Evolutionary conservation across 2,888 invertebrate genomes (phyloP).

Genomic region (Ptychoptera albimana): DNA sequence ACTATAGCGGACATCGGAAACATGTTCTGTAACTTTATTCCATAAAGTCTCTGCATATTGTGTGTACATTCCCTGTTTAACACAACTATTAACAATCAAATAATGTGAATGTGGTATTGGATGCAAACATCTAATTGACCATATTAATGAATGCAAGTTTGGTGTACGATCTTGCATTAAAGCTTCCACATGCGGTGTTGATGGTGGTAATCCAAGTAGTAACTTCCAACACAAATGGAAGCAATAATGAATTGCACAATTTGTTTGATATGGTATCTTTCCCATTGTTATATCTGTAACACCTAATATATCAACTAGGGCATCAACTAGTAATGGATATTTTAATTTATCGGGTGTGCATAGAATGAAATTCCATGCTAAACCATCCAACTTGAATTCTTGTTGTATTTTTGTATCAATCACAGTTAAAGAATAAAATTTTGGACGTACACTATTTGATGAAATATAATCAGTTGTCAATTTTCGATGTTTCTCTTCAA

Average conservation of each 20-base stretch:
- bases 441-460: conserved; percentile 57
- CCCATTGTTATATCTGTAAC: conserved; percentile 55
- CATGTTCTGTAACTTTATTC: conserved; percentile 27
- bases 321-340: conserved; percentile 73
- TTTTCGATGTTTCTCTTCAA: conserved; percentile 58
- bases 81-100: conserved; percentile 73
- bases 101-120: conserved; percentile 71
- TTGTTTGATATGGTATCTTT: conserved; percentile 39
- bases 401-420: conserved; percentile 50
- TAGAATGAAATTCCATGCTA: conserved; percentile 86
- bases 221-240: conserved; percentile 50
- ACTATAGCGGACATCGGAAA: conserved; percentile 25
- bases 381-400: conserved; percentile 79
- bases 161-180: conserved; percentile 54
- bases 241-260: conserved; percentile 81
- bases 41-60: conserved; percentile 39
- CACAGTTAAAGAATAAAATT: conserved; percentile 78
- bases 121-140: conserved; percentile 76
- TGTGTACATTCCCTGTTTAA: conserved; percentile 80
- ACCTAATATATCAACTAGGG: conserved; percentile 66
- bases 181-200: conserved; percentile 71
- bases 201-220: conserved; percentile 74
- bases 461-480: conserved; percentile 28
- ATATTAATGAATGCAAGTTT: conserved; percentile 69
- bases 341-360: conserved; percentile 84